Percentiles rank a stretch among this genome's conserved stretches.
Conservation (phyloP, 2,888 invertebrate species). For the Antitype chi region DNA sequence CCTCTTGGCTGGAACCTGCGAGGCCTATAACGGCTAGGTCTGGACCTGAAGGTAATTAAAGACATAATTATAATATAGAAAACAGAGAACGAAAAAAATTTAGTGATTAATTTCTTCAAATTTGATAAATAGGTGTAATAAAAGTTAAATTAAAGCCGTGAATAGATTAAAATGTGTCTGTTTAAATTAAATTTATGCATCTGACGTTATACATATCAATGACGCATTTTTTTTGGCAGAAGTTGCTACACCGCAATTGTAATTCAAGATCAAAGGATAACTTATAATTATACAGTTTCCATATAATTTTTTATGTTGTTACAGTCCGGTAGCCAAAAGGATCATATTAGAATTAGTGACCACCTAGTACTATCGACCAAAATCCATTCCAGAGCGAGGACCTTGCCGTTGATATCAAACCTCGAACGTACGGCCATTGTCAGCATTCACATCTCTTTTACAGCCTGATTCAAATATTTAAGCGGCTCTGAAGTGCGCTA, state of each 20-base stretch:
- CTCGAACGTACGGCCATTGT: no score
- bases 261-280: neutral
- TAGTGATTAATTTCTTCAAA: neutral
- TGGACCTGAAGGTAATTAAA: constrained; percentile 87
- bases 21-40: constrained; percentile 95
- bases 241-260: neutral
- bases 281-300: neutral
- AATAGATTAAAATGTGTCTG: neutral
- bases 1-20: constrained; percentile 77
- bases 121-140: neutral
- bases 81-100: neutral
- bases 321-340: neutral
- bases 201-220: neutral
- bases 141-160: constrained; percentile 9
- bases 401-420: no score
- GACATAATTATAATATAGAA: neutral
- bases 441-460: no score
- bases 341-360: neutral
- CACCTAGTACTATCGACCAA: neutral
- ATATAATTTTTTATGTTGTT: neutral
- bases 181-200: neutral
- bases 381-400: neutral
- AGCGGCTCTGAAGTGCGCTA: no score
- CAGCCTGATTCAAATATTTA: no score
- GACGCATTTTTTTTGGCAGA: neutral